Base-by-base conservation (phyloP, 2,888 invertebrate species). In the Rotaria magnacalcarata region DNA sequence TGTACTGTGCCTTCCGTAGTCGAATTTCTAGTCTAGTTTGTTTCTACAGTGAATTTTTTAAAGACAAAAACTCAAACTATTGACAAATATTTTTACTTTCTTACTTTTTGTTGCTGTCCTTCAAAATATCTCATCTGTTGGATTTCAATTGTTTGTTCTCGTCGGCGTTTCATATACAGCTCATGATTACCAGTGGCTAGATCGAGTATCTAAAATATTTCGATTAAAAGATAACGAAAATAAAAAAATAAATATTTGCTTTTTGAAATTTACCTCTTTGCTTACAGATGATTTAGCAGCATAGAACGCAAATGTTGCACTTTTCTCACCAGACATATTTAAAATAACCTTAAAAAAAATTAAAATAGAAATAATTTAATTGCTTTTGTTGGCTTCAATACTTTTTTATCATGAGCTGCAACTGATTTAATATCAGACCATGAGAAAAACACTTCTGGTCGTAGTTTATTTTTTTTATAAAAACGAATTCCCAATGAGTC, bases 401-500 rank as follows among this genome's bases (percentile, higher is more conserved):
- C 89, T 87, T 96, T 96, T 91, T 96, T 96, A 90, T 96, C 96
- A 90, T 96, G 96, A 90, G 96, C 97, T 89, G 95, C 95, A 89
- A 97, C 96, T 91, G 97, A 96, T 89, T 96, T 93, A 89, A 97
- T 97, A 92, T 97, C 97, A 41, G 95, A 96, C 97, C 97, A 97
- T 4, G 96, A 96, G 92, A 97, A 97, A 84, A 95, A 96, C 58
- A 96, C 96, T 92, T 96, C 96, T 52, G 97, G 97, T 84, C 95
- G 94, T 87, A 97, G 91, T 80, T 80, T 80, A 47, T 80, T 80
- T 24, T 80, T 80, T 80, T 80, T 80, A 80, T 80, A 80, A n/a
- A 80, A 80, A 47, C 80, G 80, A 43, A 80, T 80, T 24, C 80
- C 80, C n/a, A 80, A 80, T 80, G 80, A 80, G 47, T 80, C 80